These are phyloP conservation scores for Cyprinella venusta DNA, from an alignment of 2,797 vertebrate species.

Conservation along the genomic window DNA sequence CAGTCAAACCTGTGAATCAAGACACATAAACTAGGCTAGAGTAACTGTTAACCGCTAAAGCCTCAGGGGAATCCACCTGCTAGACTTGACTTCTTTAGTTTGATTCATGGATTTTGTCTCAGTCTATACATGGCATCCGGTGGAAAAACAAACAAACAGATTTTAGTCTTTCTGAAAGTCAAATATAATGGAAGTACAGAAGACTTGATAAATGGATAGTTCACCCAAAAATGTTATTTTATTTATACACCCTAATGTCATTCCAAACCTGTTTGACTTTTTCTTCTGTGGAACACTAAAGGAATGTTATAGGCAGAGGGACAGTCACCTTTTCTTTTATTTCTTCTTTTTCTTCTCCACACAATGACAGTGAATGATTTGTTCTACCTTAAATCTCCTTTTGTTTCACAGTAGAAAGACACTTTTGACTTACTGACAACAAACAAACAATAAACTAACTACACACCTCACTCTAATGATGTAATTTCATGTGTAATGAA, in stretches of 20 bases:
- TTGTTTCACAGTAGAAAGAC: not conserved
- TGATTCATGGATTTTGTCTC: not conserved
- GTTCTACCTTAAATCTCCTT: constrained; percentile 1
- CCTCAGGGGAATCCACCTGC: constrained; percentile 6
- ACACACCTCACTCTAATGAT: not conserved
- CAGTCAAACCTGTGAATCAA: constrained; percentile 16
- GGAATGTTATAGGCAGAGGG: not conserved
- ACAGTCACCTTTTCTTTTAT: not conserved
- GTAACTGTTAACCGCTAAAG: not conserved
- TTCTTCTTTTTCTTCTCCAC: not conserved
- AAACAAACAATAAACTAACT: not conserved
- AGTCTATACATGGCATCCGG: not conserved
- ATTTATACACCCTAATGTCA: not conserved
- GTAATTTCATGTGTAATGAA: not conserved
- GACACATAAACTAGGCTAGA: constrained; percentile 10
- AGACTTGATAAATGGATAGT: not conserved
- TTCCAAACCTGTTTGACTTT: constrained; percentile 4
- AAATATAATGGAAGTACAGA: not conserved
- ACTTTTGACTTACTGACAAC: not conserved
- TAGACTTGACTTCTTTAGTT: not conserved
- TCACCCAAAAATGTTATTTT: too few species aligned
- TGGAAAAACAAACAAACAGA: not conserved
- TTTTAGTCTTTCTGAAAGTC: not conserved
- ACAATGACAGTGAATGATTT: not conserved
- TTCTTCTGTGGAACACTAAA: not conserved